Percentiles rank a stretch among this genome's conserved stretches.
Conservation (phyloP, 2,888 invertebrate genomes). For the Lepidochrysops patricia region DNA sequence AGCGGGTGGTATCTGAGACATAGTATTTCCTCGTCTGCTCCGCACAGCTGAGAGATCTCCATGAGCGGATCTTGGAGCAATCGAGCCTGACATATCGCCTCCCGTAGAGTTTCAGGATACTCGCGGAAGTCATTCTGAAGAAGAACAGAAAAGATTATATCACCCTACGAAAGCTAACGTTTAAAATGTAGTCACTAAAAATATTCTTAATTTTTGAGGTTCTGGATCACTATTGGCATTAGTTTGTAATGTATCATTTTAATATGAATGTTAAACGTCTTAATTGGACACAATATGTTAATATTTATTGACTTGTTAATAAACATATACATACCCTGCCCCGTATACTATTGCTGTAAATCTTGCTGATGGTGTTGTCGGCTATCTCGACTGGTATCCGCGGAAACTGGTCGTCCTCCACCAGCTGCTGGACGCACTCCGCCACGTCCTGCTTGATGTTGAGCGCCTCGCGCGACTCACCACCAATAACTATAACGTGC, state of each 20-base stretch:
- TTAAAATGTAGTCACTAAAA: no score
- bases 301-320: neutral
- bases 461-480: conserved; percentile 91
- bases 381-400: conserved; percentile 91
- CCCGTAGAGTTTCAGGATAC: conserved; percentile 91
- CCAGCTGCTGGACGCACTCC: conserved; percentile 81
- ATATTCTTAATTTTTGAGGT: no score
- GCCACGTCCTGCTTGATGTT: conserved; percentile 86
- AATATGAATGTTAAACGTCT: no score
- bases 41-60: conserved; percentile 96
- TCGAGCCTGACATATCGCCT: conserved; percentile 94
- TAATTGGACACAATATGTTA: no score
- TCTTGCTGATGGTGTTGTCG: conserved; percentile 94
- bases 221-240: no score
- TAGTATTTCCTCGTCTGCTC: conserved; percentile 95
- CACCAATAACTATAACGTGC: conserved; percentile 92
- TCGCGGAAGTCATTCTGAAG: conserved; percentile 88
- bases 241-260: no score
- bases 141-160: neutral
- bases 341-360: conserved; percentile 93
- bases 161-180: no score
- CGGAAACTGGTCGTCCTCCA: conserved; percentile 91
- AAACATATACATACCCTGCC: conserved; percentile 73
- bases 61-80: conserved; percentile 95
- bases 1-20: conserved; percentile 94